Conservation (phyloP, 2,797 vertebrate species). For the Pseudomugil tenellus region DNA sequence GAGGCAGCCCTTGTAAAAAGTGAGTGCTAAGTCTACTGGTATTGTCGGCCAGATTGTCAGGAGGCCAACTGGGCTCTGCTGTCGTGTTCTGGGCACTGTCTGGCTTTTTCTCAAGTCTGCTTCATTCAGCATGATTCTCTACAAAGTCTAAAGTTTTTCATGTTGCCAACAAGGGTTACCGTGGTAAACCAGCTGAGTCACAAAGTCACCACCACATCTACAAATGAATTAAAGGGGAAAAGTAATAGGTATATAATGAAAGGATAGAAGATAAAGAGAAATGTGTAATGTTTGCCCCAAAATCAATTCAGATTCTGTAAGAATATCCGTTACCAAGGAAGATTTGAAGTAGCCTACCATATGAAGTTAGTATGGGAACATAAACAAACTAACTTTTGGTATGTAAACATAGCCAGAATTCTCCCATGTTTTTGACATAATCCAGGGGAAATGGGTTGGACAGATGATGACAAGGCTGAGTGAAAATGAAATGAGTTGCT, state of each 20-base stretch:
- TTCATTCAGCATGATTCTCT: conserved; percentile 65
- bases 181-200: conserved; percentile 48
- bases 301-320: conserved; percentile 18
- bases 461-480: conserved; percentile 52
- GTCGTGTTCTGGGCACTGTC: conserved; percentile 69
- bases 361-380: neutral
- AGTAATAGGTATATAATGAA: neutral
- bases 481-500: conserved; percentile 70
- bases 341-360: neutral
- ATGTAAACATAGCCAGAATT: neutral
- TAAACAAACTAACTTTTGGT: neutral
- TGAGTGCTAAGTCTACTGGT: conserved; percentile 81
- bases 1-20: conserved; percentile 79
- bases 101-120: conserved; percentile 69
- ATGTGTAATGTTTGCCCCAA: neutral
- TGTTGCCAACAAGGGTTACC: conserved; percentile 52
- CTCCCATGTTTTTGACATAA: neutral
- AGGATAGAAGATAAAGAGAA: neutral
- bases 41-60: conserved; percentile 82
- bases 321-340: neutral
- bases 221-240: conserved; percentile 23
- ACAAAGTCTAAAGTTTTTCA: conserved; percentile 67
- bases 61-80: conserved; percentile 79
- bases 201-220: conserved; percentile 47
- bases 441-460: conserved; percentile 42